Percentiles rank a stretch among this genome's conserved stretches.
Conservation (phyloP, 2,113 vertebrate species). For the Petaurus breviceps region DNA sequence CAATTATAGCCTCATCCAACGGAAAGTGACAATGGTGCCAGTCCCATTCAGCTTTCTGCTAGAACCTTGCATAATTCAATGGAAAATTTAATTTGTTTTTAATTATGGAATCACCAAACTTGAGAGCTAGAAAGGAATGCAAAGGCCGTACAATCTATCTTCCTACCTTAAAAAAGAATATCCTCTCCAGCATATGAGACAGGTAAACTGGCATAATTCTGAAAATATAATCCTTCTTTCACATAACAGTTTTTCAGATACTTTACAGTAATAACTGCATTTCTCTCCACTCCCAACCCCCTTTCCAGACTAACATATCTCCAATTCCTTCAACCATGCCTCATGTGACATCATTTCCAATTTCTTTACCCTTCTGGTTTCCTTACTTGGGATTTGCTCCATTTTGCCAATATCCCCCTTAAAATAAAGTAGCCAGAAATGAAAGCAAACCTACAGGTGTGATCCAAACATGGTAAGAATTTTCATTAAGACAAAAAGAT, state of each 20-base stretch:
- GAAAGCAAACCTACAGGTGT: neutral
- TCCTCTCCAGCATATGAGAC: neutral
- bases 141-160: neutral
- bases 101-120: neutral
- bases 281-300: neutral
- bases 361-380: neutral
- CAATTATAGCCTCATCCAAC: neutral
- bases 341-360: neutral
- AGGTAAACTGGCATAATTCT: neutral
- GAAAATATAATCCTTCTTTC: neutral
- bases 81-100: constrained; percentile 45
- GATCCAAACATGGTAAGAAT: neutral
- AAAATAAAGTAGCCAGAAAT: neutral
- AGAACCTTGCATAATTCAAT: neutral
- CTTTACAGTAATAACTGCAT: neutral
- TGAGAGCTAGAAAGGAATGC: neutral
- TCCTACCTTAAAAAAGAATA: neutral
- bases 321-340: neutral
- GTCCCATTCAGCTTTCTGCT: neutral
- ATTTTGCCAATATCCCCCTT: neutral
- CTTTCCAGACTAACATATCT: neutral
- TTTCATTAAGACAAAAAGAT: constrained; percentile 14
- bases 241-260: neutral
- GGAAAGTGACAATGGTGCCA: neutral
- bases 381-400: neutral